phyloP scores from a whole-genome alignment of 2,797 vertebrate species.

The Poeciliopsis turneri region DNA sequence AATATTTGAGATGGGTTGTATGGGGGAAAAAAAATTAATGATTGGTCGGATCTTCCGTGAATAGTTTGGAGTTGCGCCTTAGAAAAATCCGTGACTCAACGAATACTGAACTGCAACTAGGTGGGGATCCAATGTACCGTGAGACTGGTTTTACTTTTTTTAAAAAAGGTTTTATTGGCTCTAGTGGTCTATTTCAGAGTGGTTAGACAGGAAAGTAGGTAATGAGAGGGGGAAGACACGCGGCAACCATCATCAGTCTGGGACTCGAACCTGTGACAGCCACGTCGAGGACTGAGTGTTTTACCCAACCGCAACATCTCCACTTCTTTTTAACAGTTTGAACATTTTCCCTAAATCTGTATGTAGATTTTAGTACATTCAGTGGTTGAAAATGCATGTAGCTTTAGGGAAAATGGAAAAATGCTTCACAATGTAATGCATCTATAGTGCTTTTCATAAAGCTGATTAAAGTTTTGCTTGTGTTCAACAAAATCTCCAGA shows the following conservation, averaged over 20 bases:
- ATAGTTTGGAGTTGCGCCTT: background rate
- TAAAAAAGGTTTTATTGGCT: too few species aligned
- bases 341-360: background rate
- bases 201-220: too few species aligned
- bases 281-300: background rate
- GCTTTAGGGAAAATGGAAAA: background rate
- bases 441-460: background rate
- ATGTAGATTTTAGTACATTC: too few species aligned
- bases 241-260: too few species aligned
- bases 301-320: too few species aligned
- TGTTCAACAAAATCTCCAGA: conserved; percentile 46
- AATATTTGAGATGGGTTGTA: background rate
- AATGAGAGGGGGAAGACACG: too few species aligned
- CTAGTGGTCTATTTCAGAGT: too few species aligned
- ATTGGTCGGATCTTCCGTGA: background rate
- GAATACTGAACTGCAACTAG: background rate
- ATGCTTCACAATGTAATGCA: background rate
- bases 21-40: accelerated
- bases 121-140: background rate
- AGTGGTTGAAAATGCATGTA: background rate
- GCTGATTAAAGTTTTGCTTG: background rate
- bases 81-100: background rate
- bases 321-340: background rate
- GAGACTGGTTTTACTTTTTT: background rate
- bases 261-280: too few species aligned